Percentiles rank a stretch among this genome's conserved stretches.
phyloP scores from a whole-genome alignment of 2,797 vertebrate species.

The Coracias cyanogaster region DNA sequence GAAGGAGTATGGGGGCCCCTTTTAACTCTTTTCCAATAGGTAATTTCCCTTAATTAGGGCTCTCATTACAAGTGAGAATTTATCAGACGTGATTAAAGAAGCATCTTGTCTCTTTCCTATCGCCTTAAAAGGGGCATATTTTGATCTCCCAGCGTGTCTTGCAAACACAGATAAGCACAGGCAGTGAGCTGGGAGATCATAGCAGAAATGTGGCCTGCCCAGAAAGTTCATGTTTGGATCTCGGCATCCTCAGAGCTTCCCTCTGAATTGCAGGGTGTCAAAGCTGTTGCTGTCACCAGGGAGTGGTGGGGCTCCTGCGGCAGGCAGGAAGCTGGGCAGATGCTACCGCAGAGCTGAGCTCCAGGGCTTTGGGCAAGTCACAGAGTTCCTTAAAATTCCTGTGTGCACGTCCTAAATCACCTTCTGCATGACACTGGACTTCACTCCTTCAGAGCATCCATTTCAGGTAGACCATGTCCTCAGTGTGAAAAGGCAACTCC shows the following conservation, averaged over 20 bases:
- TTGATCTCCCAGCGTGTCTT: constrained; percentile 71
- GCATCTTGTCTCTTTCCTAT: constrained; percentile 78
- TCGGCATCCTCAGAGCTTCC: constrained; percentile 56
- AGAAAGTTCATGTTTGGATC: constrained; percentile 66
- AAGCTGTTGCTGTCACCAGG: not conserved
- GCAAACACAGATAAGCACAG: constrained; percentile 65
- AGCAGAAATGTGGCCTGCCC: constrained; percentile 50
- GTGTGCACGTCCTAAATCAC: rapidly evolving
- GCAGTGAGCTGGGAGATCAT: constrained; percentile 11
- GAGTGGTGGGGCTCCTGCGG: not conserved
- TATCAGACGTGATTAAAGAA: constrained; percentile 79
- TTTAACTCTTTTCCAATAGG: constrained; percentile 84
- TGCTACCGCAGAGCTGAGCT: not conserved
- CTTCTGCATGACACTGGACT: rapidly evolving
- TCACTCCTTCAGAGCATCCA: not conserved
- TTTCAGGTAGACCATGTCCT: not conserved
- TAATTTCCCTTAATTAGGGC: constrained; percentile 85
- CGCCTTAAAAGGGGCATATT: constrained; percentile 68
- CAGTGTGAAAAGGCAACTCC: not conserved
- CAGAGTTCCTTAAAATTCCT: not conserved
- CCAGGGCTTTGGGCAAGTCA: not conserved
- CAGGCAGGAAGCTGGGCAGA: not conserved
- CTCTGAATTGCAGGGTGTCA: constrained; percentile 23
- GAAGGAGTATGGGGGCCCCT: constrained; percentile 78
- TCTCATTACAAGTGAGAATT: constrained; percentile 79